These are phyloP conservation scores for Coenobita brevimanus DNA, from an alignment of 1,140 invertebrate species.

Conservation along the genomic window DNA sequence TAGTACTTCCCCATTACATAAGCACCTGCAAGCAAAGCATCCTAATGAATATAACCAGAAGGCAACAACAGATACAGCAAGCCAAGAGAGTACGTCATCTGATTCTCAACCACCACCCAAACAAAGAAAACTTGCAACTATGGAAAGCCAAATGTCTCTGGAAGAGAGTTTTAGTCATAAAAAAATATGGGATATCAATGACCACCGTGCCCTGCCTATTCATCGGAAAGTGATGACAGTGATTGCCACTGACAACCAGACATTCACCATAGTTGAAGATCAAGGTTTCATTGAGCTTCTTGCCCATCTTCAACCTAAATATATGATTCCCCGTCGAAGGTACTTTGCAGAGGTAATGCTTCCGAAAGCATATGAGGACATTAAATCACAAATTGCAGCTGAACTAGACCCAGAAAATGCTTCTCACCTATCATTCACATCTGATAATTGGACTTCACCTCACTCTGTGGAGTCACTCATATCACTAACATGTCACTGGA, in stretches of 20 bases:
- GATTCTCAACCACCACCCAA: slow-evolving; percentile 13
- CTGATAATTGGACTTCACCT: not conserved
- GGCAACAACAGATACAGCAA: slow-evolving; percentile 14
- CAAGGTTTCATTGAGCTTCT: no score
- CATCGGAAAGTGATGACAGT: slow-evolving; percentile 2
- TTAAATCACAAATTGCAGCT: not conserved
- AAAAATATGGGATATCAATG: slow-evolving; percentile 15
- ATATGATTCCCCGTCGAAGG: slow-evolving; percentile 15
- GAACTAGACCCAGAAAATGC: slow-evolving; percentile 1
- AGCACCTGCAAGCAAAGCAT: no score
- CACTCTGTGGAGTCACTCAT: not conserved
- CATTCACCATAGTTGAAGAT: slow-evolving; percentile 26
- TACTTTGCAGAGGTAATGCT: no score
- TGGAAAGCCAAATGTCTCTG: slow-evolving; percentile 7
- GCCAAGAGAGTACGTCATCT: slow-evolving; percentile 17
- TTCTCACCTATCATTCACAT: not conserved
- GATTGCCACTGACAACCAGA: slow-evolving; percentile 18
- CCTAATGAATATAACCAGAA: slow-evolving; percentile 13
- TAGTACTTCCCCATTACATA: not conserved
- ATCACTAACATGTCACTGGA: not conserved
- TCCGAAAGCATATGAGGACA: not conserved
- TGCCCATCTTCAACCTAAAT: slow-evolving; percentile 6
- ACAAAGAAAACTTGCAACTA: slow-evolving; percentile 17
- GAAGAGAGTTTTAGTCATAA: not conserved
- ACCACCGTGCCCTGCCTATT: slow-evolving; percentile 5